These are phyloP conservation scores for Drepana arcuata DNA, from an alignment of 1,140 invertebrate species.

Conservation along the genomic window DNA sequence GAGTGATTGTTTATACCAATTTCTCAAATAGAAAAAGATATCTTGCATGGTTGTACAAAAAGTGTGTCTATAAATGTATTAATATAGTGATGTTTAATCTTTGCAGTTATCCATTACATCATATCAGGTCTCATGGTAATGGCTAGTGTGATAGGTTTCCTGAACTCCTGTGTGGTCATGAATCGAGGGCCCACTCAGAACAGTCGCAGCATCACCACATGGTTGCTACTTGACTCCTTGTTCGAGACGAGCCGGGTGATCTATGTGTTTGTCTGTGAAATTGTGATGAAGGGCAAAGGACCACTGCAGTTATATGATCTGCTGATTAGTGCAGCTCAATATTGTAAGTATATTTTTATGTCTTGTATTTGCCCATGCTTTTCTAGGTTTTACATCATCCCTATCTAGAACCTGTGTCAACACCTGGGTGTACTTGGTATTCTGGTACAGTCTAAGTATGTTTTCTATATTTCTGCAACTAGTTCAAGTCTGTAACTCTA, in stretches of 20 bases:
- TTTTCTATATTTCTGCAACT: too few relatives aligned
- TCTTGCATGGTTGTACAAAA: too few relatives aligned
- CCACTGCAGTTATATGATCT: slow-evolving; percentile 43
- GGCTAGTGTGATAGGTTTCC: slow-evolving; percentile 38
- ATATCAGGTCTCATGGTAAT: slow-evolving; percentile 43
- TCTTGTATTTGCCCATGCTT: too few relatives aligned
- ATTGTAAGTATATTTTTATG: slow-evolving; percentile 44
- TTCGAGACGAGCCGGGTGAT: slow-evolving; percentile 53
- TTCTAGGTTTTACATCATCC: too few relatives aligned
- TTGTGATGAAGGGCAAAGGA: slow-evolving; percentile 40
- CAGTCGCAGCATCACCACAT: slow-evolving; percentile 38
- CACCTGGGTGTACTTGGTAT: too few relatives aligned
- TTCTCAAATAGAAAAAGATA: too few relatives aligned
- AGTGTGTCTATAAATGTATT: too few relatives aligned
- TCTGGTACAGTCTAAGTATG: too few relatives aligned
- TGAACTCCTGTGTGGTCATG: slow-evolving; percentile 47
- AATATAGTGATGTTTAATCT: not conserved
- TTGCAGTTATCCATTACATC: slow-evolving; percentile 48
- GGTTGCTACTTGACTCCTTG: slow-evolving; percentile 53
- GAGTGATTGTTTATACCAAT: not conserved
- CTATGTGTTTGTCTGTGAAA: slow-evolving; percentile 46
- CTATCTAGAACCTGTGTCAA: too few relatives aligned
- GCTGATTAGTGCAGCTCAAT: slow-evolving; percentile 42
- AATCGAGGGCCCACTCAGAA: slow-evolving; percentile 30
- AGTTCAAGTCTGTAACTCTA: too few relatives aligned